A percentile compares a stretch with the other conserved stretches of the same genome.
These are phyloP conservation scores for Ascaphus truei DNA, from an alignment of 2,113 vertebrate species.

Conservation along the genomic window DNA sequence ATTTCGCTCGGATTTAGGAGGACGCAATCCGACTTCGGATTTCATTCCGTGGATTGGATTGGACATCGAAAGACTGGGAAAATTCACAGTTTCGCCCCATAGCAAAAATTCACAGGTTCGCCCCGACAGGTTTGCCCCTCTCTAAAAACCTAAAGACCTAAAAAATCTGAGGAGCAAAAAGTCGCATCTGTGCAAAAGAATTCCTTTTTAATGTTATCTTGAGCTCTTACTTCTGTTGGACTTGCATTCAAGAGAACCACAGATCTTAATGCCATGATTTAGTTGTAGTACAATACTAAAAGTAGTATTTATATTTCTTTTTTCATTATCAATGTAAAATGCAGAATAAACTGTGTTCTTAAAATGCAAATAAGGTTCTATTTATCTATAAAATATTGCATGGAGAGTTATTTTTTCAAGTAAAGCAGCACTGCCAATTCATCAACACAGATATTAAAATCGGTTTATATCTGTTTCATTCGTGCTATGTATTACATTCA, in stretches of 20 bases:
- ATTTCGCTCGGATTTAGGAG: no score
- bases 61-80: no score
- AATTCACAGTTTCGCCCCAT: no score
- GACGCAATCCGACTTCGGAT: no score
- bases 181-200: background rate
- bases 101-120: no score
- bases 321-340: constrained; percentile 43
- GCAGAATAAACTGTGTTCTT: constrained; percentile 38
- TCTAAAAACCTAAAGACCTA: no score
- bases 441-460: constrained; percentile 43
- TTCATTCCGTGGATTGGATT: no score
- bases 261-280: constrained; percentile 22
- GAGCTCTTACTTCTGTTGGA: constrained; percentile 10
- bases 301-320: constrained; percentile 39
- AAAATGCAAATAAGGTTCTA: constrained; percentile 43
- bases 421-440: constrained; percentile 46
- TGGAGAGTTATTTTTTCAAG: constrained; percentile 41
- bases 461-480: constrained; percentile 39
- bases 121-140: no score
- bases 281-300: constrained; percentile 8
- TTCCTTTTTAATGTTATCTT: constrained; percentile 14
- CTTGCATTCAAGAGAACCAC: constrained; percentile 14
- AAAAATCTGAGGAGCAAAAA: background rate
- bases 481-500: constrained; percentile 46
- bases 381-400: constrained; percentile 39